Conservation (phyloP, 2,113 vertebrate species). For the Alligator mississippiensis region DNA sequence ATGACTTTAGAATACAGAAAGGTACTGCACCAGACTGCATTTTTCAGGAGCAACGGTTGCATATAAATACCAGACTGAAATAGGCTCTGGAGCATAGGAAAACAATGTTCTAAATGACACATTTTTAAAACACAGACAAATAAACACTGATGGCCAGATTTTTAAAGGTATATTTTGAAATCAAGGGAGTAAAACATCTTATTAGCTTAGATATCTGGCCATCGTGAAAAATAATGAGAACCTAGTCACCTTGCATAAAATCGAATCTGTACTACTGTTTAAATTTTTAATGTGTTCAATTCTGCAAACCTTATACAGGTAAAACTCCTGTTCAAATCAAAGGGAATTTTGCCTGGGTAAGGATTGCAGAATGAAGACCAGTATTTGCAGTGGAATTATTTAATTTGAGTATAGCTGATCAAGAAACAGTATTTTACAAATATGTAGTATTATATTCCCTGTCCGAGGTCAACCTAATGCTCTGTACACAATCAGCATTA, state of each 20-base stretch:
- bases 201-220: background rate
- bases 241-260: background rate
- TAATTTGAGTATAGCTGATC: background rate
- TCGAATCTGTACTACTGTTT: background rate
- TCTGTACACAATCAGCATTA: background rate
- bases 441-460: background rate
- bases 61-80: background rate
- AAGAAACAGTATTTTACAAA: background rate
- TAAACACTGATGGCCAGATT: background rate
- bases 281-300: background rate
- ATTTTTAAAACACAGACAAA: background rate
- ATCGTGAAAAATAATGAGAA: background rate
- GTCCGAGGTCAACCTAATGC: background rate
- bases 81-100: background rate
- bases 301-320: background rate
- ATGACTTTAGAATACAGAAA: background rate
- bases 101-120: background rate
- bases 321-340: background rate
- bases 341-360: background rate
- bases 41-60: conserved; percentile 9
- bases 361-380: background rate
- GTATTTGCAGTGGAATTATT: background rate
- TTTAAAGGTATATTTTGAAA: background rate
- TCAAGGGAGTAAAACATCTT: conserved; percentile 10
- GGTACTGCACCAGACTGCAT: background rate